Evolutionary conservation across 2,888 invertebrate genomes (phyloP).

Genomic region (Pristionchus maxplancki): DNA sequence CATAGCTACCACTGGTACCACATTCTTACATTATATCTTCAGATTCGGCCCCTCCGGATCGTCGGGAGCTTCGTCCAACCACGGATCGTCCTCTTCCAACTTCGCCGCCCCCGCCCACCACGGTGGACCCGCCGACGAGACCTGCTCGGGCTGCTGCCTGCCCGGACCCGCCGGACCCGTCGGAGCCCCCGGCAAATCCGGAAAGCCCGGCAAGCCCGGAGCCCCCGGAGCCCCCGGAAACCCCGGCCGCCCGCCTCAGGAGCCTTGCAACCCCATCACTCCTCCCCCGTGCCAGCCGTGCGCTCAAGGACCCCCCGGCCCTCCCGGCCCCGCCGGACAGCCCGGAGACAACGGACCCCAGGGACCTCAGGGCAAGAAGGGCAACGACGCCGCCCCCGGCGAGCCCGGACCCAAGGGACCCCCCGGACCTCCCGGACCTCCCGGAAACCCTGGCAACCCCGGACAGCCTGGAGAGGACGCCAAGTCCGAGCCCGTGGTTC

Average conservation of each 20-base stretch:
- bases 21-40: background rate
- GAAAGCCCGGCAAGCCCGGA: constrained; percentile 71
- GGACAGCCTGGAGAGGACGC: constrained; percentile 63
- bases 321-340: constrained; percentile 69
- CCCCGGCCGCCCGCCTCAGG: constrained; percentile 70
- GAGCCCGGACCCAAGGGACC: constrained; percentile 72
- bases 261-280: constrained; percentile 68
- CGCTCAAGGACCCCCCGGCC: constrained; percentile 68
- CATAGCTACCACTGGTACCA: background rate
- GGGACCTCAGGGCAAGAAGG: constrained; percentile 68
- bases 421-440: constrained; percentile 70
- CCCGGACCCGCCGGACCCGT: constrained; percentile 69
- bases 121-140: constrained; percentile 56
- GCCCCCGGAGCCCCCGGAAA: constrained; percentile 69
- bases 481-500: constrained; percentile 53
- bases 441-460: constrained; percentile 58
- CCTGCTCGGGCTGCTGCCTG: constrained; percentile 70
- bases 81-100: constrained; percentile 20
- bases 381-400: constrained; percentile 69
- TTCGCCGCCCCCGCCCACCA: constrained; percentile 25
- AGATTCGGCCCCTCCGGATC: constrained; percentile 33
- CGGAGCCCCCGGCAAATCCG: constrained; percentile 69
- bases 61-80: constrained; percentile 16
- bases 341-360: constrained; percentile 69
- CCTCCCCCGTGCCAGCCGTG: constrained; percentile 71